Evolutionary conservation across 2,888 invertebrate genomes (phyloP), one percentile per base, ranked within the genome.

Genomic region (Bugula neritina): DNA sequence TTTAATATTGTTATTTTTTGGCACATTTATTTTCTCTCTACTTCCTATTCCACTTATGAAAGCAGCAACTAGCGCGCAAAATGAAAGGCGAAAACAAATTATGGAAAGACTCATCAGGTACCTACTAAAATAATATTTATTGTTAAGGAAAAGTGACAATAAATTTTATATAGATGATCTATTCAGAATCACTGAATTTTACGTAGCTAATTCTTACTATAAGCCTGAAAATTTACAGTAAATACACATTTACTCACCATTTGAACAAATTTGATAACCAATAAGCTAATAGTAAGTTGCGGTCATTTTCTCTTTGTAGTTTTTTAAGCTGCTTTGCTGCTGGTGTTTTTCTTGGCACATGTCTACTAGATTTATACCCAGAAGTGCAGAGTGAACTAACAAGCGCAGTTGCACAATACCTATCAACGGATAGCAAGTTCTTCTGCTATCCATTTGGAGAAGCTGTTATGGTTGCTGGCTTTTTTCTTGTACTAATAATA

Each of bases 11-110:
- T 73, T 86, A 31, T 81, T 85, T 69, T 52, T 82, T 1, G 72
- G 81, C 71, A 86, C 86, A 13, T 81, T 85, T 69, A 25, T 79
- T 0, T 78, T 83, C 35, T 81, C 84, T 52, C 75, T 85, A 72
- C 73, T 85, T 13, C 86, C 86, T 1, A 74, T 86, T 10, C 78
- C 79, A 73, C 73, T 84, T 0, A 75, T 80, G n/a, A 75, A 73
- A 29, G 54, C 74, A 21, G 73, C 77, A 21, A 72, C 72, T 25
- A 31, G 31, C 5, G 27, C 63, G 23, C 25, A 0, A 1, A 34
- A 70, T 58, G 55, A 23, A 25, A 34, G 23, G 5, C 52, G 43
- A 25, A 0, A 31, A 43, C 27, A 27, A 63, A 63, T 13, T 31
- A 63, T 63, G 5, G 63, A 63, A 34, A 63, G 31, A 63, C 31